Percentiles rank a stretch among this genome's conserved stretches.
Evolutionary conservation across 1,140 invertebrate genomes (phyloP).

Genomic region (Plodia interpunctella): DNA sequence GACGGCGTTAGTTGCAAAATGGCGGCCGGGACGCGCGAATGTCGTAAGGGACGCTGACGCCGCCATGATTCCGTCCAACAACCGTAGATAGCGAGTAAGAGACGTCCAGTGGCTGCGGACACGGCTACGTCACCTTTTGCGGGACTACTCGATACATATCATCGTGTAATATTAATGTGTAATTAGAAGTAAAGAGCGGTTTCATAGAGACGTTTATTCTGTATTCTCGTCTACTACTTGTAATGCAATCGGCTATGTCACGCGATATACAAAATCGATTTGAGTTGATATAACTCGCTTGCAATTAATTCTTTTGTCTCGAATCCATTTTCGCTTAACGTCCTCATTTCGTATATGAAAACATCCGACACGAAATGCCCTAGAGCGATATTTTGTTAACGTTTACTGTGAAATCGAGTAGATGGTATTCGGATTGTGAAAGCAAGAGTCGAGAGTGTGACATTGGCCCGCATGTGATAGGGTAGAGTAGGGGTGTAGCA

Average conservation of each 20-base stretch:
- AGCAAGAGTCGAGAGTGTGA: slow-evolving; percentile 45
- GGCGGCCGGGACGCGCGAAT: slow-evolving; percentile 18
- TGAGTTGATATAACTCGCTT: slow-evolving; percentile 47
- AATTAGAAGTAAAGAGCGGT: slow-evolving; percentile 71
- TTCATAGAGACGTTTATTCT: slow-evolving; percentile 75
- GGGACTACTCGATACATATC: slow-evolving; percentile 77
- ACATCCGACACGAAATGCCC: slow-evolving; percentile 15
- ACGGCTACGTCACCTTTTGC: slow-evolving; percentile 73
- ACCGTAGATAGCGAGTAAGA: slow-evolving; percentile 74
- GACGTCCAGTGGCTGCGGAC: slow-evolving; percentile 75
- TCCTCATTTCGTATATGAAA: slow-evolving; percentile 29
- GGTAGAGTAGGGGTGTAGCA: slow-evolving; percentile 71
- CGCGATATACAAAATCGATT: slow-evolving; percentile 49
- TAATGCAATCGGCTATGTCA: slow-evolving; percentile 73
- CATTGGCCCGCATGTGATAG: slow-evolving; percentile 76
- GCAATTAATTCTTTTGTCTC: slow-evolving; percentile 27
- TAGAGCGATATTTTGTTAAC: slow-evolving; percentile 45
- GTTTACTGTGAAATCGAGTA: slow-evolving; percentile 56
- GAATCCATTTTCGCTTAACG: slow-evolving; percentile 34
- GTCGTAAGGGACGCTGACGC: slow-evolving; percentile 46
- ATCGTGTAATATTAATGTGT: slow-evolving; percentile 75
- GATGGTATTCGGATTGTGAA: slow-evolving; percentile 43
- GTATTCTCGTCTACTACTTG: slow-evolving; percentile 67
- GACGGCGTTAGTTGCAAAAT: slow-evolving; percentile 18
- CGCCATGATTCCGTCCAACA: slow-evolving; percentile 75